Base-by-base conservation (phyloP, 2,113 vertebrate genomes). In the Psilopogon haemacephalus region DNA sequence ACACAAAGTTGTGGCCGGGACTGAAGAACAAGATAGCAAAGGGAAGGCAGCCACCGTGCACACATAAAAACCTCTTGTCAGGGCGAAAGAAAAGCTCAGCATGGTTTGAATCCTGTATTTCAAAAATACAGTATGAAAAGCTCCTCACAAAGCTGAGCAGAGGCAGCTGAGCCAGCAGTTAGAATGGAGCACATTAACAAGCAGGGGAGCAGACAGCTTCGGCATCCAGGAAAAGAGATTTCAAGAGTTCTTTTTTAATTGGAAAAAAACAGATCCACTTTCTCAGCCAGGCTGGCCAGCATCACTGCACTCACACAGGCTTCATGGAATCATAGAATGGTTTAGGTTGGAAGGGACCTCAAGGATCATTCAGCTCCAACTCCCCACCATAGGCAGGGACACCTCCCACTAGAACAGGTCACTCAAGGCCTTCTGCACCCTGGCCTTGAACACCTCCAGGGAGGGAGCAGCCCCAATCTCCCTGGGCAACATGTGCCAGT, bases 21-120 rank as follows among this genome's bases (percentile, higher is more conserved):
- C 73, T 85, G 32, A 23, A 65, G 67, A 55, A 42, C 48, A 40
- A 80, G 38, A 44, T 10, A 73, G 78, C 30, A 65, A 65, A 48
- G 81, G 88, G 83, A 83, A 35, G 74, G 55, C 54, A 82, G 90
- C 81, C 94, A 86, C 63, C 89, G 80, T 87, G 73, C 71, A 84
- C 90, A 71, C 87, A 92, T 10, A 93, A 93, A 89, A 87, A 87
- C 84, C 88, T 86, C 55, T 71, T 90, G 65, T 88, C 83, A 79
- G 71, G 65, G 90, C 56, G 42, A 44, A 94, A 97, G 89, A 91
- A 95, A 96, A 96, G 85, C 89, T 96, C 95, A 91, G 94, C 72
- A 24, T 75, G 93, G 76, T 38, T 94, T 93, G 71, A 64, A 89
- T 73, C 74, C 74, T 95, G 85, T 38, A 35, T 94, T 95, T 94